A percentile compares a stretch with the other conserved stretches of the same genome.
Evolutionary conservation across 1,140 invertebrate genomes (phyloP).

Genomic region (Platorchestia sp.): DNA sequence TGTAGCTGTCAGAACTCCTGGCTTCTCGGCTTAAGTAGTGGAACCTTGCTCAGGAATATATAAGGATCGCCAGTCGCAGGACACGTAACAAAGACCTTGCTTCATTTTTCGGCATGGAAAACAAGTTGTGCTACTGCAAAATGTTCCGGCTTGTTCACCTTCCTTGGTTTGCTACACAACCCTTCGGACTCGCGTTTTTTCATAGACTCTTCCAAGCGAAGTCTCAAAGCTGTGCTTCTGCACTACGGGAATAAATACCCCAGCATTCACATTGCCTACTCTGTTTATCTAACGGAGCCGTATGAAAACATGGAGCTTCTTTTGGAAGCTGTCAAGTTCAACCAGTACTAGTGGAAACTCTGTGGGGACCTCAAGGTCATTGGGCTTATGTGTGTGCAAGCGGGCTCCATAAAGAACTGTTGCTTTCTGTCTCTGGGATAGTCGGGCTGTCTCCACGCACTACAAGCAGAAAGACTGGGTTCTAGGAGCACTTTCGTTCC

Average conservation of each 20-base stretch:
- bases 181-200: not conserved
- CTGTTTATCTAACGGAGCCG: not conserved
- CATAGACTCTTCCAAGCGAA: not conserved
- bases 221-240: not conserved
- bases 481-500: slow-evolving; percentile 57
- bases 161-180: not conserved
- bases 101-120: no score
- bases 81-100: no score
- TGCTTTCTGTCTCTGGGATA: slow-evolving; percentile 57
- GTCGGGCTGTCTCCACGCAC: slow-evolving; percentile 57
- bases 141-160: not conserved
- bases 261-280: not conserved
- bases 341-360: slow-evolving; percentile 57
- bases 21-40: no score
- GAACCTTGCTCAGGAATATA: no score
- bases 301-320: slow-evolving; percentile 53
- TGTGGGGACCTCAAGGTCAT: slow-evolving; percentile 59
- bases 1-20: no score
- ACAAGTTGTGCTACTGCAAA: no score
- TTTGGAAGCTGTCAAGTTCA: slow-evolving; percentile 64
- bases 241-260: not conserved
- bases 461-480: slow-evolving; percentile 54
- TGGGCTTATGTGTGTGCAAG: slow-evolving; percentile 56
- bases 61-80: no score
- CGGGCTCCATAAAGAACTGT: slow-evolving; percentile 29